A percentile compares a stretch with the other conserved stretches of the same genome.
These are phyloP conservation scores for Eupithecia dodoneata DNA, from an alignment of 2,888 invertebrate genomes.

Conservation along the genomic window DNA sequence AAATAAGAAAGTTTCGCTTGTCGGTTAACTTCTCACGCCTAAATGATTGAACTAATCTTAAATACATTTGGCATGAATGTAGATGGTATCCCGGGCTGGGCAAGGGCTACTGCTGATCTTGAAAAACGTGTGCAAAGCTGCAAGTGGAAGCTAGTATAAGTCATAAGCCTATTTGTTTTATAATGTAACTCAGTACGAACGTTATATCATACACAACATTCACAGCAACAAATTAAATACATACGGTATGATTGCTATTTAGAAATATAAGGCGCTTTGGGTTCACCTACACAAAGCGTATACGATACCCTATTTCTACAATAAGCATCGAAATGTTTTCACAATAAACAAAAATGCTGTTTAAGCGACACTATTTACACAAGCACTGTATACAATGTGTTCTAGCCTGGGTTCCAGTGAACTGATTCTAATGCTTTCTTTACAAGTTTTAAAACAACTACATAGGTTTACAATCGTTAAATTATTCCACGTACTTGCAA, in stretches of 20 bases:
- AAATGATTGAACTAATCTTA: no score
- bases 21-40: no score
- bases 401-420: neutral
- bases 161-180: neutral
- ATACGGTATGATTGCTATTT: neutral
- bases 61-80: no score
- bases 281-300: neutral
- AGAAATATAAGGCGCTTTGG: neutral
- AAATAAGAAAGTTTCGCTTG: no score
- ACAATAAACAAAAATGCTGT: neutral
- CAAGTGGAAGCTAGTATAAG: no score
- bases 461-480: neutral
- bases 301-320: neutral
- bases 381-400: neutral
- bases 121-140: no score
- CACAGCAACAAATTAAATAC: neutral
- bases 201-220: neutral
- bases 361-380: neutral
- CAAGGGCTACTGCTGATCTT: no score
- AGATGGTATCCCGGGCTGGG: no score
- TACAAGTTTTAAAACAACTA: neutral
- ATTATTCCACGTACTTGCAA: conserved; percentile 87
- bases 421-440: neutral
- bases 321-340: neutral
- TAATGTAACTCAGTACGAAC: neutral